Evolutionary conservation across 2,888 invertebrate genomes (phyloP).

Genomic region (Lycocerus yunnanus): DNA sequence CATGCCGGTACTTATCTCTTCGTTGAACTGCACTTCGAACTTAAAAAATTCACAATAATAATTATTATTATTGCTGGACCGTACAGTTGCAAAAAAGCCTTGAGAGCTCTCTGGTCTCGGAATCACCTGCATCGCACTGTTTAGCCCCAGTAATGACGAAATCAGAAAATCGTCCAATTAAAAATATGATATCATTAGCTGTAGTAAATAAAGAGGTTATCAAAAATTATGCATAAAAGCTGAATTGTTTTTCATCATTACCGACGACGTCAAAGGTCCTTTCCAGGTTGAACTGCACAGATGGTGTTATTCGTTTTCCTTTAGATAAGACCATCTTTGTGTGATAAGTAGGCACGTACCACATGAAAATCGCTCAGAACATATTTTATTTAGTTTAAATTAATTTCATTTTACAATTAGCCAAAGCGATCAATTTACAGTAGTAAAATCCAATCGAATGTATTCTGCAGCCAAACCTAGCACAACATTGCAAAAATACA

Average conservation of each 20-base stretch:
- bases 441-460: neutral
- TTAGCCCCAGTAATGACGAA: neutral
- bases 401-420: neutral
- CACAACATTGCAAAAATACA: conserved; percentile 2
- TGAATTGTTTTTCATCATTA: neutral
- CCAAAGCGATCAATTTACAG: neutral
- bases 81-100: no score
- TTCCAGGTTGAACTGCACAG: neutral
- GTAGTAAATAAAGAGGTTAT: neutral
- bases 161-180: neutral
- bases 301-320: neutral
- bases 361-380: neutral
- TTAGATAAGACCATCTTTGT: neutral
- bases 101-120: no score
- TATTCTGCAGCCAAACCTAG: neutral
- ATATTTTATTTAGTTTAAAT: neutral
- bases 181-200: neutral
- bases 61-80: no score
- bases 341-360: neutral
- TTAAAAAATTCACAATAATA: no score
- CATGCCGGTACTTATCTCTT: neutral
- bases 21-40: no score
- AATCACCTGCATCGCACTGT: neutral
- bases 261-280: neutral
- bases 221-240: neutral